Percentiles rank a stretch among this genome's conserved stretches.
Evolutionary conservation across 2,797 vertebrate genomes (phyloP).

Genomic region (Scleropages formosus): DNA sequence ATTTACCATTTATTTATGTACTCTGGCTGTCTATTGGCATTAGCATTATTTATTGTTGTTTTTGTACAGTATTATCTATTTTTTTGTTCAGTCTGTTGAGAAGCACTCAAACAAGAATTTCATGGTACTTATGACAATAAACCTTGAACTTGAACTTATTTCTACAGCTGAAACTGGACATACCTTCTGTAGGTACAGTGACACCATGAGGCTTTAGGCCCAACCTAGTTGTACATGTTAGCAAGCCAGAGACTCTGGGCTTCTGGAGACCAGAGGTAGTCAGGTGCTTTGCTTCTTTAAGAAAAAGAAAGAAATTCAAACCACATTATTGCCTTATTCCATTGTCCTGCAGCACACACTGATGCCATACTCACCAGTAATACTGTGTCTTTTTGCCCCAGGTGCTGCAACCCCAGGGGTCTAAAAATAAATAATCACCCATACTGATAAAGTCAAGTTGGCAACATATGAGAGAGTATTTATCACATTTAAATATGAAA

Average conservation of each 20-base stretch:
- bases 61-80: too few species aligned
- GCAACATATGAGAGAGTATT: not conserved
- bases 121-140: too few species aligned
- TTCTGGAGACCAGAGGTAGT: not conserved
- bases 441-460: not conserved
- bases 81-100: too few species aligned
- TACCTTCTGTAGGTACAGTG: constrained; percentile 9
- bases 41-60: too few species aligned
- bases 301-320: not conserved
- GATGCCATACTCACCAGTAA: not conserved
- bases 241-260: not conserved
- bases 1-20: too few species aligned
- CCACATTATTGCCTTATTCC: not conserved
- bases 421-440: not conserved
- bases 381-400: too few species aligned
- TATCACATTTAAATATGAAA: not conserved
- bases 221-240: not conserved
- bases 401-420: not conserved
- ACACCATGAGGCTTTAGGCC: not conserved
- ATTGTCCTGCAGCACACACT: not conserved
- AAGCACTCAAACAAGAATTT: too few species aligned
- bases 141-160: too few species aligned
- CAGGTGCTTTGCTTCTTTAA: not conserved
- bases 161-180: not conserved
- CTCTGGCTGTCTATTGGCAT: too few species aligned